A percentile compares a stretch with the other conserved stretches of the same genome.
These are phyloP conservation scores for Phyllostomus hastatus DNA, from an alignment of 2,113 vertebrate species.

Conservation along the genomic window DNA sequence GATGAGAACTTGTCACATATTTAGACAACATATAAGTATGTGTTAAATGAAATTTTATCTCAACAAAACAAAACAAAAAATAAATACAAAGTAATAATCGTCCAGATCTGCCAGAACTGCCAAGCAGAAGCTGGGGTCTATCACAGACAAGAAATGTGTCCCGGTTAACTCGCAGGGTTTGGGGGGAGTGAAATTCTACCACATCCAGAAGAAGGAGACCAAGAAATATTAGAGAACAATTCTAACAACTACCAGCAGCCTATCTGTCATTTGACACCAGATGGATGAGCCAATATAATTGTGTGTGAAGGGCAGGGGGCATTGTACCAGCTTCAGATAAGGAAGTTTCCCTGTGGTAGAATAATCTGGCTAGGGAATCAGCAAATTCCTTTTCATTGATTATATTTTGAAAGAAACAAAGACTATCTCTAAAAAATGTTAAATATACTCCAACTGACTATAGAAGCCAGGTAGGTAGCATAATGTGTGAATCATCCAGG, in stretches of 20 bases:
- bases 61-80: background rate
- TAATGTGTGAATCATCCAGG: background rate
- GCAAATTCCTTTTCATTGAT: background rate
- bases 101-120: background rate
- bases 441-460: background rate
- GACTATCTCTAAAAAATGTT: background rate
- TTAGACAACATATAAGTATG: constrained; percentile 22
- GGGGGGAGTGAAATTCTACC: background rate
- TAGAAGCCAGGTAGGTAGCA: constrained; percentile 5
- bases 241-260: background rate
- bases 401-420: constrained; percentile 5
- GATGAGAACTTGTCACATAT: background rate
- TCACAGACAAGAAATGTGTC: background rate
- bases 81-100: background rate
- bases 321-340: background rate
- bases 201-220: background rate
- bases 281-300: background rate
- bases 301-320: background rate
- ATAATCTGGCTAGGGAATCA: background rate
- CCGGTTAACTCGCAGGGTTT: background rate
- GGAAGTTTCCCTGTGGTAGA: background rate
- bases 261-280: background rate
- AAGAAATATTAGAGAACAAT: background rate
- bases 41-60: background rate
- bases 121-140: background rate